A percentile compares a stretch with the other conserved stretches of the same genome.
Conservation (phyloP, 2,797 vertebrate genomes). For the Labeo calbasu region DNA sequence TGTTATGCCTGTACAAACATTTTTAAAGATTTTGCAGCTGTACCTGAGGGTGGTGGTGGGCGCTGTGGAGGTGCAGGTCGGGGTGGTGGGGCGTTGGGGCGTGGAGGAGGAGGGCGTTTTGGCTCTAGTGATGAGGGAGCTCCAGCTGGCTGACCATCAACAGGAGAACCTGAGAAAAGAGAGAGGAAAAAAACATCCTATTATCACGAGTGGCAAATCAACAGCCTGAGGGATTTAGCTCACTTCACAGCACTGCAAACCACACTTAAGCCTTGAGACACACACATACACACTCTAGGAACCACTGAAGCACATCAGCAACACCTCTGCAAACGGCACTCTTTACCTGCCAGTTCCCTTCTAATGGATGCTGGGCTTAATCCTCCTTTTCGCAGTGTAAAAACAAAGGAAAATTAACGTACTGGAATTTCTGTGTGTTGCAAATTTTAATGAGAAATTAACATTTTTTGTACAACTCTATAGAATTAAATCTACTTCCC, state of each 20-base stretch:
- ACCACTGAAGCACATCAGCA: conserved; percentile 42
- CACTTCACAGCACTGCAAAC: conserved; percentile 35
- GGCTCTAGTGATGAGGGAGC: conserved; percentile 83
- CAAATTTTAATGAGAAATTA: background rate
- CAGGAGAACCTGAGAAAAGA: conserved; percentile 66
- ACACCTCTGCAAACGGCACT: conserved; percentile 30
- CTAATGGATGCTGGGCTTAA: conserved; percentile 68
- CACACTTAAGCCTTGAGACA: conserved; percentile 22
- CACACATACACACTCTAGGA: conserved; percentile 3
- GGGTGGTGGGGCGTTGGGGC: conserved; percentile 88
- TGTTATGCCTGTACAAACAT: background rate
- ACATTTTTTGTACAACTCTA: background rate
- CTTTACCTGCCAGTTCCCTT: conserved; percentile 72
- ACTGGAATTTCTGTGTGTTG: background rate
- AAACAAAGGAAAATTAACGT: conserved; percentile 19
- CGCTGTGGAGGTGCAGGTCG: conserved; percentile 94
- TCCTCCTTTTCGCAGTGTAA: conserved; percentile 61
- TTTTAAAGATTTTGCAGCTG: background rate
- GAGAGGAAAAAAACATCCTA: background rate
- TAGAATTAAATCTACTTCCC: background rate
- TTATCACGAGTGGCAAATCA: conserved; percentile 7
- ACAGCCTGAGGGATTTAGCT: background rate
- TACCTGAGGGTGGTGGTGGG: conserved; percentile 96
- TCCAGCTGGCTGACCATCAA: conserved; percentile 77
- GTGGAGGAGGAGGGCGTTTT: conserved; percentile 91